Conservation (phyloP, 1,140 invertebrate genomes). For the Trichonephila inaurata region DNA sequence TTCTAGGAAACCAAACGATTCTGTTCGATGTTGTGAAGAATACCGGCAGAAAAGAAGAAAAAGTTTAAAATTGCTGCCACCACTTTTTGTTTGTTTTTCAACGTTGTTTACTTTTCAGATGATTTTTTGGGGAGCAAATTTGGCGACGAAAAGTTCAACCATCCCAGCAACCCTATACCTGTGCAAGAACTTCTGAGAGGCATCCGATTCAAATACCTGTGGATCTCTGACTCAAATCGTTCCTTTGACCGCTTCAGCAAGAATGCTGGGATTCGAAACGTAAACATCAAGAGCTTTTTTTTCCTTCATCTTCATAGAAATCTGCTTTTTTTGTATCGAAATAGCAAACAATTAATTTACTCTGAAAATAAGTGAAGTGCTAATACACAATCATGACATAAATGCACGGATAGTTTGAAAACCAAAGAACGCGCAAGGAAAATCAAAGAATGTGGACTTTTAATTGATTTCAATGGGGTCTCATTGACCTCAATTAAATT, state of each 20-base stretch:
- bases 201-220: slow-evolving; percentile 63
- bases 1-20: not conserved
- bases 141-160: slow-evolving; percentile 10
- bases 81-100: not conserved
- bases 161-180: slow-evolving; percentile 38
- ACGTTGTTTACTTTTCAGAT: slow-evolving; percentile 34
- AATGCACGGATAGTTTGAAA: not conserved
- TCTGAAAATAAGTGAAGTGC: not conserved
- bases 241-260: not conserved
- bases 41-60: not conserved
- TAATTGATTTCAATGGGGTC: slow-evolving; percentile 50
- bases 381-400: not conserved
- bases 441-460: slow-evolving; percentile 34
- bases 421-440: not conserved
- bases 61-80: not conserved
- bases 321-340: not conserved
- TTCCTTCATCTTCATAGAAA: not conserved
- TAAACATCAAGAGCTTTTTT: not conserved
- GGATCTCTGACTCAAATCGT: not conserved
- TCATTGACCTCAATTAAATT: slow-evolving; percentile 37
- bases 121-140: not conserved
- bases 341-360: not conserved
- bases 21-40: not conserved
- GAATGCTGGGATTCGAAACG: not conserved
- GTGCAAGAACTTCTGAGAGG: slow-evolving; percentile 44